phyloP scores from a whole-genome alignment of 1,140 invertebrate species.

The Drosophila kanapiae region DNA sequence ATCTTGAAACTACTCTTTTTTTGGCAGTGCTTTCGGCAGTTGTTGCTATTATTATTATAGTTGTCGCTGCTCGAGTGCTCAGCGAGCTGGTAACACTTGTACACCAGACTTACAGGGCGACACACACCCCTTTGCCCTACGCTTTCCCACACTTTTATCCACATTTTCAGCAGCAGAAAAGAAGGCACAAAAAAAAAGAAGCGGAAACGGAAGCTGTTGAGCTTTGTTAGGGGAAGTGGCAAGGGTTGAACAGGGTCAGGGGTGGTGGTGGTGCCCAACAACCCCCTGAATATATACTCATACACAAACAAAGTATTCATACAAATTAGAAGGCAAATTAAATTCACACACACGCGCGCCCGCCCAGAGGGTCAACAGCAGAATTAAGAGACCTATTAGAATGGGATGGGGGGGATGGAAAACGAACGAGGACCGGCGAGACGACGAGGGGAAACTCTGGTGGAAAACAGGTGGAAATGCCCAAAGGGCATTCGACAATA shows the following conservation, averaged over 20 bases:
- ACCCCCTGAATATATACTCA: background rate
- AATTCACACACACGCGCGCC: constrained; percentile 35
- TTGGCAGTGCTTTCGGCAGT: constrained; percentile 1
- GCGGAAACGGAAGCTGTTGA: constrained; percentile 80
- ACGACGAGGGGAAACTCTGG: background rate
- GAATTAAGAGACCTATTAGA: constrained; percentile 30
- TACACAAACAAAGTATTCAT: constrained; percentile 58
- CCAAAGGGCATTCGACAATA: constrained; percentile 36
- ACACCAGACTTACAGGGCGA: constrained; percentile 26
- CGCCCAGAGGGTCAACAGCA: constrained; percentile 54
- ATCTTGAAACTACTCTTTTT: background rate
- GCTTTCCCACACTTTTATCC: background rate
- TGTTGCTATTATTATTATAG: constrained; percentile 24
- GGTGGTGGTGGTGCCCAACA: constrained; percentile 16
- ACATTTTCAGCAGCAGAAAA: constrained; percentile 4
- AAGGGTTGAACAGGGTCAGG: constrained; percentile 16
- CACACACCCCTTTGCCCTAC: background rate
- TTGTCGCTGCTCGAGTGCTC: constrained; percentile 58
- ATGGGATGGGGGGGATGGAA: constrained; percentile 14
- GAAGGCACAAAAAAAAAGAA: constrained; percentile 21
- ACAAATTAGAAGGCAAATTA: constrained; percentile 77
- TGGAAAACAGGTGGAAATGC: constrained; percentile 18
- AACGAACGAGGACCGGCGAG: constrained; percentile 11
- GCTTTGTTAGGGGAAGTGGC: constrained; percentile 46
- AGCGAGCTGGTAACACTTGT: constrained; percentile 65